Evolutionary conservation across 2,113 vertebrate genomes (phyloP).

Genomic region (Ptyas mucosa): DNA sequence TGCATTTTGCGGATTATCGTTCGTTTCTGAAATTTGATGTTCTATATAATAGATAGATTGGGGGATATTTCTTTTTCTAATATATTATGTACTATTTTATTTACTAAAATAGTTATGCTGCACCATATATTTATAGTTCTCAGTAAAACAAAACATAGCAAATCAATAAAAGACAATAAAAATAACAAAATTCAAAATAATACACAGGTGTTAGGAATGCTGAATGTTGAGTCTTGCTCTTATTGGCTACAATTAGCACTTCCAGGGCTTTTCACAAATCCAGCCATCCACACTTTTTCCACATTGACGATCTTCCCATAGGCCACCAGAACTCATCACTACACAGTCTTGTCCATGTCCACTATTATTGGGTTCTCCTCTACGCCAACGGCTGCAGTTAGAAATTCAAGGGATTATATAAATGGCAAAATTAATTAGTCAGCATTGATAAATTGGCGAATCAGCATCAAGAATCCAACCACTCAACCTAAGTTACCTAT

Average conservation of each 20-base stretch:
- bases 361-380: not conserved
- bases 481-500: not conserved
- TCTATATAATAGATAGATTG: not conserved
- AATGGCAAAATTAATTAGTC: not conserved
- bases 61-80: not conserved
- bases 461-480: not conserved
- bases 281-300: not conserved
- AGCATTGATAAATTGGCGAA: not conserved
- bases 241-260: not conserved
- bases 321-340: not conserved
- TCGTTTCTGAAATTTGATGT: not conserved
- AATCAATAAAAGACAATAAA: not conserved
- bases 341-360: not conserved
- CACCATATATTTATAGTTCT: not conserved
- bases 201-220: not conserved
- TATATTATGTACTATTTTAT: not conserved
- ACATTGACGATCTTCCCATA: conserved; percentile 1
- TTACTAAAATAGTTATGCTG: not conserved
- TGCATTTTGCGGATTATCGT: not conserved
- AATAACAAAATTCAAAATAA: not conserved
- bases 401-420: not conserved
- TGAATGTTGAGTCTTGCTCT: not conserved
- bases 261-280: conserved; percentile 24
- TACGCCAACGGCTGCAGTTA: not conserved
- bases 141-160: not conserved